Base-by-base conservation (phyloP, 2,888 invertebrate genomes). In the Psylliodes chrysocephalus region DNA sequence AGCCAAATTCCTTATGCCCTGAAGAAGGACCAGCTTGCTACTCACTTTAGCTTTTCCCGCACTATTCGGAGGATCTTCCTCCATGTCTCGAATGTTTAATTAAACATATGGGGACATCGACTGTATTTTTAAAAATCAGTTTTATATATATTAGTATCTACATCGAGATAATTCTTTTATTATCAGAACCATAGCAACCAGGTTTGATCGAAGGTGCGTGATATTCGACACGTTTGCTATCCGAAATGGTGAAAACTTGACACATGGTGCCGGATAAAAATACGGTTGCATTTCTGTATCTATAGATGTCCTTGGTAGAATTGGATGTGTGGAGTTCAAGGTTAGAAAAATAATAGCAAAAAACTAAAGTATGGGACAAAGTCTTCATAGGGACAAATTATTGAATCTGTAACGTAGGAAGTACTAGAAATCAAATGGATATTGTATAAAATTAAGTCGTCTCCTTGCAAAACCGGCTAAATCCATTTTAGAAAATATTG, bases 1-100 rank as follows among this genome's bases (percentile, higher is more conserved):
- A 2, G 77, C 81, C 62, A 79, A 71, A 65, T 73, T 75, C 57
- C 79, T 72, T 14, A 81, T 71, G 0, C 80, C 80, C 63, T 79
- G 78, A 0, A 81, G 60, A 3, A 81, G 68, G 42, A 77, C 74
- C 40, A 81, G 66, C 10, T 18, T 77, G 55, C 72, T 76, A 5
- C 72, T 61, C n/a, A 46, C 14, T 44, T 69, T 69, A 3, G 22
- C 12, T 14, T 63, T 66, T 12, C 19, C 44, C n/a, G 25, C 17
- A 14, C 42, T 46, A 4, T 18, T 33, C 5, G 25, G n/a, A 17
- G 6, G 22, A 12, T 55, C 19, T 33, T 51, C 30, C n/a, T 18
- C 46, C 61, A 67, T 42, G 53, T 42, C 40, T 67, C 42, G 22
- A 22, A 6, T 22, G 22, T 4, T 22, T 22, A 22, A 12, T 49